A percentile compares a stretch with the other conserved stretches of the same genome.
phyloP scores from a whole-genome alignment of 2,888 invertebrate genomes.

The Pristionchus japonicus region DNA sequence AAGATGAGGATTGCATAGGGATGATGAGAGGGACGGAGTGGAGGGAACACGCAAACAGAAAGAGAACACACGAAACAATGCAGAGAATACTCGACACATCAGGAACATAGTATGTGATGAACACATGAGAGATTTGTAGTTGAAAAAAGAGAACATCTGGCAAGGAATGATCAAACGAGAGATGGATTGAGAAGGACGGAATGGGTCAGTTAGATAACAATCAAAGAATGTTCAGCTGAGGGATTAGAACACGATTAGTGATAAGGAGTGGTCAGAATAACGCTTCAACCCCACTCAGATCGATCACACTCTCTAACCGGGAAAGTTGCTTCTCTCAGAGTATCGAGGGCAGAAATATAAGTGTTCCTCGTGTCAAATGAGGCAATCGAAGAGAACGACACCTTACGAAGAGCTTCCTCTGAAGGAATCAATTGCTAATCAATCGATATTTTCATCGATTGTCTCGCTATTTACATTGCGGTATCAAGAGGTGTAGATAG shows the following conservation, averaged over 20 bases:
- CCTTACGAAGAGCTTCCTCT: slow-evolving; percentile 34
- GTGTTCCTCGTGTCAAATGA: slow-evolving; percentile 27
- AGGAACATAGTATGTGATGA: not conserved
- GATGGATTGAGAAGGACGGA: not conserved
- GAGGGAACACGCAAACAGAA: not conserved
- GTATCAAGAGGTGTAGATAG: not conserved
- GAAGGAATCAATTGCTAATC: not conserved
- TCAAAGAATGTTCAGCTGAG: not conserved
- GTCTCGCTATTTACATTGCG: not conserved
- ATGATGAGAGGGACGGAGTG: not conserved
- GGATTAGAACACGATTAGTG: not conserved
- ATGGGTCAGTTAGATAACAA: not conserved
- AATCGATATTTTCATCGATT: not conserved
- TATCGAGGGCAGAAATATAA: slow-evolving; percentile 33
- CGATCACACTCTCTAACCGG: slow-evolving; percentile 7
- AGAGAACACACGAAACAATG: not conserved
- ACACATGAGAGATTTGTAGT: not conserved
- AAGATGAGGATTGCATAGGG: not conserved
- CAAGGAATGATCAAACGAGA: not conserved
- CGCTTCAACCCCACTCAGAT: not conserved
- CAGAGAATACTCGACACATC: not conserved
- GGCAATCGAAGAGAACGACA: slow-evolving; percentile 41
- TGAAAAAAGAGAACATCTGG: not conserved
- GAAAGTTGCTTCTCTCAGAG: slow-evolving; percentile 32
- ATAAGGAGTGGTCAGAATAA: not conserved